phyloP scores from a whole-genome alignment of 92 coral and sea anemone species.

The Heliopora coerulea region DNA sequence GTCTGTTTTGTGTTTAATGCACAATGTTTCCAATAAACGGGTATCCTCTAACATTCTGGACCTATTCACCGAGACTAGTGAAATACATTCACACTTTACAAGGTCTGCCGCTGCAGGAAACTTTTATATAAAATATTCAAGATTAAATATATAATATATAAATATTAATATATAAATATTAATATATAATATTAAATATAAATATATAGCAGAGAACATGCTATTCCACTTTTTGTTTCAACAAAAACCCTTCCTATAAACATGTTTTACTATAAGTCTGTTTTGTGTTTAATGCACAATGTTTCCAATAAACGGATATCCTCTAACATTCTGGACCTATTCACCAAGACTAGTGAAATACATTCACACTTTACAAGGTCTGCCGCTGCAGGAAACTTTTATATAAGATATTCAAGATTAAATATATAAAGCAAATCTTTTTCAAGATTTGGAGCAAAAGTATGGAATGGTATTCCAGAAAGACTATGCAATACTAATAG shows the following conservation, averaged over 20 bases:
- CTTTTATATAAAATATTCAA: constrained; percentile 33
- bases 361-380: constrained; percentile 46
- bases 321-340: constrained; percentile 30
- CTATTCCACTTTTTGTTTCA: constrained; percentile 45
- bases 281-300: neutral
- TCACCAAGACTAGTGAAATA: constrained; percentile 24
- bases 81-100: constrained; percentile 40
- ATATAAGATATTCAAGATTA: constrained; percentile 34
- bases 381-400: constrained; percentile 34
- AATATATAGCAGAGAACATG: constrained; percentile 27
- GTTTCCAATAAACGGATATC: constrained; percentile 34
- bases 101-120: constrained; percentile 42
- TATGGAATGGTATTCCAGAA: constrained; percentile 32
- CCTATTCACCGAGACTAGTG: constrained; percentile 26
- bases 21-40: constrained; percentile 34
- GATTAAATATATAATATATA: constrained; percentile 35
- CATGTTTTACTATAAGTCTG: constrained; percentile 28
- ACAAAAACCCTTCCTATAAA: constrained; percentile 41
- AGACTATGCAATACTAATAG: neutral
- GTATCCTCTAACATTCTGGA: constrained; percentile 30
- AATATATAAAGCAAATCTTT: constrained; percentile 38
- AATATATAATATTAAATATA: no score
- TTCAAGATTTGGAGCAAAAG: constrained; percentile 21
- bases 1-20: neutral
- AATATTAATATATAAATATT: no score